These are phyloP conservation scores for Salvator merianae DNA, from an alignment of 2,113 vertebrate genomes.

Conservation along the genomic window DNA sequence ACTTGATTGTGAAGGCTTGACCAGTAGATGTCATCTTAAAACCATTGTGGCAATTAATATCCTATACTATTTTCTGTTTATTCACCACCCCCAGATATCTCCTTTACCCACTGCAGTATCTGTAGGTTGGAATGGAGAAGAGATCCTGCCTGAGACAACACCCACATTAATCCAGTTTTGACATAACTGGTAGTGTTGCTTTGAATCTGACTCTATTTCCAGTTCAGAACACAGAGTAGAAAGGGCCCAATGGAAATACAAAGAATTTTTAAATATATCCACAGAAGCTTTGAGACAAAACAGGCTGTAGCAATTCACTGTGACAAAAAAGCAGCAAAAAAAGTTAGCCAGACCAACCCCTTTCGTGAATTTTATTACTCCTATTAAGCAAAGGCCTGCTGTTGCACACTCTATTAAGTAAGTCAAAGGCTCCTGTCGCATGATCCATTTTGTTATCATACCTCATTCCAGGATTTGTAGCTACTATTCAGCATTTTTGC, in stretches of 20 bases:
- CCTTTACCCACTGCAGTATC: not conserved
- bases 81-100: not conserved
- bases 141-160: not conserved
- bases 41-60: not conserved
- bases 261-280: not conserved
- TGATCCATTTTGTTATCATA: no score
- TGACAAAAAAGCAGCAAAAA: not conserved
- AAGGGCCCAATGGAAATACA: not conserved
- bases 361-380: not conserved
- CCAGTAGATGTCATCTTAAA: conserved; percentile 60
- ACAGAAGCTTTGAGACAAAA: no score
- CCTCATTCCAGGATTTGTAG: no score
- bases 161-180: not conserved
- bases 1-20: conserved; percentile 29
- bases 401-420: no score
- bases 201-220: not conserved
- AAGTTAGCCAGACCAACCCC: not conserved
- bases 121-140: not conserved
- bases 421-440: no score
- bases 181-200: not conserved
- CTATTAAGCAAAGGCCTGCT: no score
- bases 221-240: not conserved
- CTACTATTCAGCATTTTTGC: no score
- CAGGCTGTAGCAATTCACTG: no score
- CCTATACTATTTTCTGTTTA: not conserved